These are phyloP conservation scores for Siphamia tubifer DNA, from an alignment of 2,113 vertebrate species.

Conservation along the genomic window DNA sequence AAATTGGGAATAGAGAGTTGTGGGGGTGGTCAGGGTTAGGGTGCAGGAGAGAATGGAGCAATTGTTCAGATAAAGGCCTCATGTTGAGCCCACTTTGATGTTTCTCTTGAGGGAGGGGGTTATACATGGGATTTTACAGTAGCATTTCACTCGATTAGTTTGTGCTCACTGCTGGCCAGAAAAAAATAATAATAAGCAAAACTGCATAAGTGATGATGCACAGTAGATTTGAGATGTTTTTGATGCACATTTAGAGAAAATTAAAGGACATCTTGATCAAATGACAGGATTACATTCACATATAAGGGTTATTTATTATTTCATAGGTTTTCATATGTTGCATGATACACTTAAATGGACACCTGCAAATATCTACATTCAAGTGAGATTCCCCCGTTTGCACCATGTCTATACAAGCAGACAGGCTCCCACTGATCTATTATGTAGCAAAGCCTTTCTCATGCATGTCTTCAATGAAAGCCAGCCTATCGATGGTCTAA, in stretches of 20 bases:
- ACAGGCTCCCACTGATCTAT: slow-evolving; percentile 78
- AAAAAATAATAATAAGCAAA: neutral
- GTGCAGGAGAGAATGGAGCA: slow-evolving; percentile 77
- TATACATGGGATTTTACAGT: slow-evolving; percentile 68
- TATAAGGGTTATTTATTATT: too few relatives aligned
- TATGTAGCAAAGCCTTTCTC: slow-evolving; percentile 77
- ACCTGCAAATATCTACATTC: slow-evolving; percentile 56
- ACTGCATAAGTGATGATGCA: neutral
- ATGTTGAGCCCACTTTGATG: slow-evolving; percentile 78
- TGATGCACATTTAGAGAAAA: too few relatives aligned
- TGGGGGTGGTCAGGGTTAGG: slow-evolving; percentile 54
- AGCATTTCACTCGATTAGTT: slow-evolving; percentile 52
- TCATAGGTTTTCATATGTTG: neutral
- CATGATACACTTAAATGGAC: slow-evolving; percentile 7
- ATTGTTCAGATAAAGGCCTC: slow-evolving; percentile 80
- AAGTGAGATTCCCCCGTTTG: slow-evolving; percentile 46
- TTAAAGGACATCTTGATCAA: too few relatives aligned
- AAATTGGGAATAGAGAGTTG: slow-evolving; percentile 72
- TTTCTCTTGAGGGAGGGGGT: slow-evolving; percentile 66
- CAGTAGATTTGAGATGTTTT: too few relatives aligned
- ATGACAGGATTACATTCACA: too few relatives aligned
- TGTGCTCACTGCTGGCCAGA: slow-evolving; percentile 11
- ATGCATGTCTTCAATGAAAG: slow-evolving; percentile 74
- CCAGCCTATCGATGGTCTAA: slow-evolving; percentile 60
- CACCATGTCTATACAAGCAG: slow-evolving; percentile 58